phyloP scores from a whole-genome alignment of 2,888 invertebrate species.

The Drosophila setosimentum region DNA sequence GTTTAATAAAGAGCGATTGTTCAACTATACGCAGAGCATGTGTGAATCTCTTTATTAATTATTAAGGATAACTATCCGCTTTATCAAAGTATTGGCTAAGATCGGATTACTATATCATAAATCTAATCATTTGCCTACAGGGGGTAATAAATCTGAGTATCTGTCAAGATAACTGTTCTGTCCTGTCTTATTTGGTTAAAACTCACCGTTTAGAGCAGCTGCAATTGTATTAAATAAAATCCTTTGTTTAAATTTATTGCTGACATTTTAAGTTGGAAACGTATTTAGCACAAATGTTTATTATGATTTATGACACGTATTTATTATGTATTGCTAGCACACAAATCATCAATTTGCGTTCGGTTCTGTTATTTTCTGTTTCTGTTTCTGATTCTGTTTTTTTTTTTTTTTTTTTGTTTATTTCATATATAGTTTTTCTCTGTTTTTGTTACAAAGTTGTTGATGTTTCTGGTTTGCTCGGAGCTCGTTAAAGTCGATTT shows the following conservation, averaged over 20 bases:
- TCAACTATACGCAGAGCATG: neutral
- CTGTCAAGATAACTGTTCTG: neutral
- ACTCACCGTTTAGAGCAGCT: conserved; percentile 66
- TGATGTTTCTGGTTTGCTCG: conserved; percentile 38
- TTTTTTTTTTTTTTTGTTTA: conserved; percentile 1
- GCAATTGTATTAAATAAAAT: conserved; percentile 47
- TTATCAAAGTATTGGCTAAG: neutral
- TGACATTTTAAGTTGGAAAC: conserved; percentile 54
- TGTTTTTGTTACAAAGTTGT: conserved; percentile 31
- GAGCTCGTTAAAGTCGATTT: conserved; percentile 40
- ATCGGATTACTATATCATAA: neutral
- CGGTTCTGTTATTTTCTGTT: neutral
- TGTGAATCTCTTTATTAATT: neutral
- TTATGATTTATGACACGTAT: conserved; percentile 57
- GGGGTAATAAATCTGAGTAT: neutral
- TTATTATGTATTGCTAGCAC: conserved; percentile 28
- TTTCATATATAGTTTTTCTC: conserved; percentile 20
- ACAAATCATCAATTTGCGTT: conserved; percentile 28
- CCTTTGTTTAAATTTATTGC: conserved; percentile 57
- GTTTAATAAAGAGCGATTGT: neutral
- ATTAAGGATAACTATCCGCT: neutral
- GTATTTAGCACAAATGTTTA: conserved; percentile 45
- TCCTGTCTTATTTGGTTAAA: neutral
- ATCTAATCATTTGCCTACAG: neutral
- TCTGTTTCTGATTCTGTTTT: too few species aligned